Base-by-base conservation (phyloP, 2,113 vertebrate species). In the Nothobranchius kuhntae region DNA sequence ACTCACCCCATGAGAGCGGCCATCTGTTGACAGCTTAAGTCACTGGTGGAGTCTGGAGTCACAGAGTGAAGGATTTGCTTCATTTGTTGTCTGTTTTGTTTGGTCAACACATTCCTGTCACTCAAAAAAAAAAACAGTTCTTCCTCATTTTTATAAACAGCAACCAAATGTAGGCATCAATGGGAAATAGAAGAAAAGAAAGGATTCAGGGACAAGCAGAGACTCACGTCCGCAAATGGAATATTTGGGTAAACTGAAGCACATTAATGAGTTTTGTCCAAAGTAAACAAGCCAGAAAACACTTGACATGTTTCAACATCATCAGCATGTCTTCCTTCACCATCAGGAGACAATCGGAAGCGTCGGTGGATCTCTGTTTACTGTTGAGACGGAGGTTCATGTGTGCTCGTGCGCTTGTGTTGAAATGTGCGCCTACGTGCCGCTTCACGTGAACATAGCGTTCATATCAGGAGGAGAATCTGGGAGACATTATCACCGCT, bases 11-110 rank as follows among this genome's bases (percentile, higher is more conserved):
- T 85, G 75, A 77, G 84, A 87, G 74, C 55, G 54, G 47, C 82
- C 90, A 81, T 87, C 83, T 89, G 87, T 83, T 89, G 89, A 90
- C 87, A 90, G 82, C 83, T 88, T 68, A 60, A 85, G 78, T 91
- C 89, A 88, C 74, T 83, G 10, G 65, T 50, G 77, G 65, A 83
- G 75, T 60, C 61, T 63, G 81, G 77, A 81, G 87, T 89, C 75
- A 82, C 52, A 63, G 36, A 54, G 47, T 59, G 72, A 81, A 61
- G 53, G 65, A 65, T 45, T 64, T 71, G 26, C 48, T 75, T 59
- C 52, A 50, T 55, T 59, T 17, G 26, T 54, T 67, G 45, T 62
- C 7, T 40, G 35, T 55, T 66, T 61, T 26, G 54, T 57, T 24
- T 44, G 47, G 52, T 50, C 9, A 50, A 42, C 56, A 53, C 26